phyloP scores from a whole-genome alignment of 1,140 invertebrate genomes.

The Cotesia chilonis region DNA sequence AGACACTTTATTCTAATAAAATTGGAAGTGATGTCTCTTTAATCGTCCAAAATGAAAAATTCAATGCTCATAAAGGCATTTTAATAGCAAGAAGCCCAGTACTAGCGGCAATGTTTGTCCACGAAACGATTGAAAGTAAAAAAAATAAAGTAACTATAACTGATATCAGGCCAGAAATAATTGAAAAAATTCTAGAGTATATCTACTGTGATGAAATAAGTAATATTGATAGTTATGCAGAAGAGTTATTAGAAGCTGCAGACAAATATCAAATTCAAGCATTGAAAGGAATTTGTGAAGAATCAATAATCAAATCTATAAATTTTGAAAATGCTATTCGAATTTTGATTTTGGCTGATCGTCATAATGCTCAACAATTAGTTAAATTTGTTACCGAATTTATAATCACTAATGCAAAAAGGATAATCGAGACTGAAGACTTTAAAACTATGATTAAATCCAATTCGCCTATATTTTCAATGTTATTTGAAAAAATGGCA shows the following conservation, averaged over 20 bases:
- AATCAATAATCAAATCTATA: constrained; percentile 93
- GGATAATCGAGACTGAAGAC: too few relatives aligned
- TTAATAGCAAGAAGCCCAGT: constrained; percentile 74
- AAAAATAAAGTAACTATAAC: constrained; percentile 96
- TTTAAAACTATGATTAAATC: too few relatives aligned
- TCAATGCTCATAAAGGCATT: constrained; percentile 97
- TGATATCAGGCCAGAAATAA: constrained; percentile 95
- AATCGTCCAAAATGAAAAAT: constrained; percentile 89
- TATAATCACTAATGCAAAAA: too few relatives aligned
- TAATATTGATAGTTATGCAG: constrained; percentile 97
- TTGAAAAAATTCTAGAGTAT: constrained; percentile 96
- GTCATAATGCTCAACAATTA: too few relatives aligned
- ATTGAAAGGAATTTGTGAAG: constrained; percentile 99
- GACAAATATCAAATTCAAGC: constrained; percentile 98
- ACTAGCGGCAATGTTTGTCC: constrained; percentile 99
- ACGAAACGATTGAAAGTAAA: constrained; percentile 98
- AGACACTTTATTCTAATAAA: constrained; percentile 92
- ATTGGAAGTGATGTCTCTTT: constrained; percentile 96
- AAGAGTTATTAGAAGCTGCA: constrained; percentile 94
- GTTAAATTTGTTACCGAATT: too few relatives aligned
- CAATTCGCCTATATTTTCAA: too few relatives aligned
- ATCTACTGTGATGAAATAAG: constrained; percentile 96
- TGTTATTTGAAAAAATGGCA: too few relatives aligned
- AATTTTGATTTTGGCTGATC: too few relatives aligned
- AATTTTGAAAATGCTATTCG: constrained; percentile 82